A percentile compares a stretch with the other conserved stretches of the same genome.
phyloP scores from a whole-genome alignment of 2,888 invertebrate species.

The Caenorhabditis japonica region DNA sequence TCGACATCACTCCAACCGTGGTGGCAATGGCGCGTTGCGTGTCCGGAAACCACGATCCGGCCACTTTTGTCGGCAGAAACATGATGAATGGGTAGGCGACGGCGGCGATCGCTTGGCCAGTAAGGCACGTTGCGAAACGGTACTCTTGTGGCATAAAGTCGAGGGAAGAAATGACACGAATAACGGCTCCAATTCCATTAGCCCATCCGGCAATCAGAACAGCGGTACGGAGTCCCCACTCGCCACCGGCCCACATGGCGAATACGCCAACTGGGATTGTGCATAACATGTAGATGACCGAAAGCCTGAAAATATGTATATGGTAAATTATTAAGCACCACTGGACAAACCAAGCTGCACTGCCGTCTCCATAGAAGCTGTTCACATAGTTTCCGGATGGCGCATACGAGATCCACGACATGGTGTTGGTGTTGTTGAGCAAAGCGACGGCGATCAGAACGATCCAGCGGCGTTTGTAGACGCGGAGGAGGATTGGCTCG shows the following conservation, averaged over 20 bases:
- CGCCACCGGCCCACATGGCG: slow-evolving; percentile 78
- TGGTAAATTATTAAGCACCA: not conserved
- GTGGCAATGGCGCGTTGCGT: slow-evolving; percentile 79
- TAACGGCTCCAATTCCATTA: slow-evolving; percentile 78
- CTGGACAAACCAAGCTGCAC: slow-evolving; percentile 57
- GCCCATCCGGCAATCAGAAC: slow-evolving; percentile 78
- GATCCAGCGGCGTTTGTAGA: too few relatives aligned
- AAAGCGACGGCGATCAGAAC: not conserved
- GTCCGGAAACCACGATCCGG: slow-evolving; percentile 77
- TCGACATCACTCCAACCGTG: slow-evolving; percentile 77
- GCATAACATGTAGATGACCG: slow-evolving; percentile 79
- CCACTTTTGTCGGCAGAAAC: slow-evolving; percentile 79
- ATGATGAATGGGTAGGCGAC: slow-evolving; percentile 80
- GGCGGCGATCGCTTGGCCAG: slow-evolving; percentile 79
- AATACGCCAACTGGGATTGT: slow-evolving; percentile 79
- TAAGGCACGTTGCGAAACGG: slow-evolving; percentile 73
- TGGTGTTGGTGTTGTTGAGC: too few relatives aligned
- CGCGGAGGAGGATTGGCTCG: too few relatives aligned
- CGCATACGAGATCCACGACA: too few relatives aligned
- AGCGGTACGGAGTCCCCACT: slow-evolving; percentile 73
- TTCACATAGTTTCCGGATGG: not conserved
- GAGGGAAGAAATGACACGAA: slow-evolving; percentile 77
- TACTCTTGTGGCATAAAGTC: slow-evolving; percentile 59
- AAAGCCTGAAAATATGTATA: slow-evolving; percentile 73
- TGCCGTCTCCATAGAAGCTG: slow-evolving; percentile 10